These are phyloP conservation scores for Anthonomus grandis DNA, from an alignment of 1,140 invertebrate genomes.

Conservation along the genomic window DNA sequence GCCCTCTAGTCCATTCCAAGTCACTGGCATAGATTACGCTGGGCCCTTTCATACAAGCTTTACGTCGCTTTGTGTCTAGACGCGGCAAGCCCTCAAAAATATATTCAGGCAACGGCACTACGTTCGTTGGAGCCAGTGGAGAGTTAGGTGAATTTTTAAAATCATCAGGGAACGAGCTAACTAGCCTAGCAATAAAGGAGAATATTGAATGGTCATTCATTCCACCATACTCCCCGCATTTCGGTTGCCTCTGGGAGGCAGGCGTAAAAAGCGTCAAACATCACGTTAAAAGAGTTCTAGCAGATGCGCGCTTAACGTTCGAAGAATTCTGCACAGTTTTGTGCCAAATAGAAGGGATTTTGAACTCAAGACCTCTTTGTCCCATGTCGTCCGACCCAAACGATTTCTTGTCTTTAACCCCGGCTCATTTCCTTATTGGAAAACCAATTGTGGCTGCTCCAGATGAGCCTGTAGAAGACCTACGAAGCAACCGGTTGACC, in stretches of 20 bases:
- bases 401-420: too few species aligned
- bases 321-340: slow-evolving; percentile 6
- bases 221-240: slow-evolving; percentile 23
- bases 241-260: slow-evolving; percentile 30
- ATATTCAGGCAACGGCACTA: slow-evolving; percentile 24
- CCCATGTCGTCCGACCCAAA: too few species aligned
- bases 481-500: too few species aligned
- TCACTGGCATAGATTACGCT: background rate
- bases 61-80: slow-evolving; percentile 30
- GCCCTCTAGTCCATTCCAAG: background rate
- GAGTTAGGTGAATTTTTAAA: slow-evolving; percentile 10
- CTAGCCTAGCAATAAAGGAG: background rate
- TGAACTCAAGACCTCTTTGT: too few species aligned
- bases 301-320: background rate
- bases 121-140: slow-evolving; percentile 17
- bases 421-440: too few species aligned
- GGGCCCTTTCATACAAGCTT: slow-evolving; percentile 28
- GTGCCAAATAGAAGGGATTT: too few species aligned
- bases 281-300: slow-evolving; percentile 26
- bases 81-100: slow-evolving; percentile 8
- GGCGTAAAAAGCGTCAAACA: background rate
- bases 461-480: too few species aligned
- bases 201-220: slow-evolving; percentile 34
- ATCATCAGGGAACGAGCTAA: background rate
- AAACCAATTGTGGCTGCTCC: too few species aligned